These are phyloP conservation scores for Hydrophis major DNA, from an alignment of 2,797 vertebrate species.

Conservation along the genomic window DNA sequence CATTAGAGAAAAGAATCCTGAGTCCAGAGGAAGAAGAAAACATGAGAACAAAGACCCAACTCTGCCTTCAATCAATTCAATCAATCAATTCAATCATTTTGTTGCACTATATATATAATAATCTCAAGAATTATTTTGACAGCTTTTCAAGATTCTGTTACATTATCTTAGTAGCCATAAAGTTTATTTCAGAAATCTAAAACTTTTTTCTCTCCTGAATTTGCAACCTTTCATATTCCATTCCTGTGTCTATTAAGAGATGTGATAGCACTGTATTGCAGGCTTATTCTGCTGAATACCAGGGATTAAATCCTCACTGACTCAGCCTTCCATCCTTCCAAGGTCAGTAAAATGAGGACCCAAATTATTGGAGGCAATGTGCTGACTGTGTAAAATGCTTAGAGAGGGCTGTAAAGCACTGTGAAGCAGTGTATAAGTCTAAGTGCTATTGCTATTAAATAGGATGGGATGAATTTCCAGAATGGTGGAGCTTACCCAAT, in stretches of 20 bases:
- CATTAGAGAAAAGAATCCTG: neutral
- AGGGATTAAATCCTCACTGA: neutral
- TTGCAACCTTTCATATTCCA: neutral
- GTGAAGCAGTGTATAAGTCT: neutral
- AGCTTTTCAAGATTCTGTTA: neutral
- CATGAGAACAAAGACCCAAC: neutral
- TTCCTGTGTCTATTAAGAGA: neutral
- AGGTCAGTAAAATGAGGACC: neutral
- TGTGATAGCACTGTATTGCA: neutral
- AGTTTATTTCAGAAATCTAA: neutral
- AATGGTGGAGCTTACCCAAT: neutral
- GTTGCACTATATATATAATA: neutral
- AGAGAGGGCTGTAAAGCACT: neutral
- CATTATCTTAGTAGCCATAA: neutral
- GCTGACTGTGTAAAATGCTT: neutral
- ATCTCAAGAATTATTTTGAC: neutral
- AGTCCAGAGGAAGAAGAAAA: neutral
- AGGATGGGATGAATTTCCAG: neutral
- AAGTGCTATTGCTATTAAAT: neutral
- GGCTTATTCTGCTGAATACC: neutral
- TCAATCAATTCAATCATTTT: neutral
- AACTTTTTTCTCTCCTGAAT: neutral
- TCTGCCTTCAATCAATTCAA: neutral
- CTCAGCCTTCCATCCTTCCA: neutral
- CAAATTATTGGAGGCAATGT: neutral